Base-by-base conservation (phyloP, 2,888 invertebrate genomes). In the Caenorhabditis wallacei region DNA sequence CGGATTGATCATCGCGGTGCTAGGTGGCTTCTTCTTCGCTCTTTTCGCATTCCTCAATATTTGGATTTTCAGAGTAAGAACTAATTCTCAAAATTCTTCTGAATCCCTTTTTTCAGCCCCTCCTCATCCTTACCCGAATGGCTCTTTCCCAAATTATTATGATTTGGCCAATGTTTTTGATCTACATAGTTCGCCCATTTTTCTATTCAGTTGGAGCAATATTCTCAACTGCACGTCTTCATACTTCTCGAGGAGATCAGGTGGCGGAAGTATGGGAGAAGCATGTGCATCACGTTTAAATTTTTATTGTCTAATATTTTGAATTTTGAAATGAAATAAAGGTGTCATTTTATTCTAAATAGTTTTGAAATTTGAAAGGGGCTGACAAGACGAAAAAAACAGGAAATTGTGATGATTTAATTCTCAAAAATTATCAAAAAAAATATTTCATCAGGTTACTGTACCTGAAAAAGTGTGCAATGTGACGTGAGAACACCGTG, bases 11-110 rank as follows among this genome's bases (percentile, higher is more conserved):
- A 84, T 85, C 16, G 87, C 86, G 2, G 18, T 86, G 5, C 18
- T 84, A 10, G 74, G 78, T 35, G 87, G 87, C 37, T 84, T 85
- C 56, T 56, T 82, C 2, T 87, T 87, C 48, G 87, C 85, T 2
- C 63, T 84, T 11, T 74, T 82, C 16, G 80, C 87, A 8, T 87
- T 87, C 68, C 30, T 82, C 8, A 79, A 82, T 26, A 84, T 85
- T 22, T 85, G 85, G 85, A 74, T 85, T 22, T 53, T 82, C 43
- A 61, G 83, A 56, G 85, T 85, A 40, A 70, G 48, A n/a, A n/a
- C n/a, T n/a, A n/a, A n/a, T n/a, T n/a, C n/a, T n/a, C n/a, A n/a
- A n/a, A n/a, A n/a, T n/a, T n/a, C n/a, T n/a, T n/a, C n/a, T n/a
- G n/a, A n/a, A n/a, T n/a, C n/a, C n/a, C 18, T 10, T 18, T 24